These are phyloP conservation scores for Spinibarbus caldwelli DNA, from an alignment of 2,797 vertebrate species.

Conservation along the genomic window DNA sequence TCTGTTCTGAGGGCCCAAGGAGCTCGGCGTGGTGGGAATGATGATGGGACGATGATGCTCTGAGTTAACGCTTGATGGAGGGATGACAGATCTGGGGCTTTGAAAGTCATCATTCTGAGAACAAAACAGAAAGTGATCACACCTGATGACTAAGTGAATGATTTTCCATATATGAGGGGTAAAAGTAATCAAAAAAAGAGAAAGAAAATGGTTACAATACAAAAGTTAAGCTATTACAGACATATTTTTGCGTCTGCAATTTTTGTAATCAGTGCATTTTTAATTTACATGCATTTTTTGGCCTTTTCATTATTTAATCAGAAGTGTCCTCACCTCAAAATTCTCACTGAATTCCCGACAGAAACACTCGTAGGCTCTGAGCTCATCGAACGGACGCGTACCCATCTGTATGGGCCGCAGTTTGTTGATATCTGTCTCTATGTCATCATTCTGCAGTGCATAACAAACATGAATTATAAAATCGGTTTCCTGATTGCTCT, in stretches of 20 bases:
- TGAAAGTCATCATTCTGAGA: constrained; percentile 85
- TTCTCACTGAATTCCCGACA: constrained; percentile 92
- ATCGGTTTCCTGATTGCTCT: background rate
- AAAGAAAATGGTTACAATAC: background rate
- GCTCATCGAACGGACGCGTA: constrained; percentile 85
- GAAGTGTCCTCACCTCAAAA: constrained; percentile 84
- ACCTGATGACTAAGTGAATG: background rate
- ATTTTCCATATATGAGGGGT: constrained; percentile 1
- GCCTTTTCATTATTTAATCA: background rate
- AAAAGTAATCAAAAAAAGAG: background rate
- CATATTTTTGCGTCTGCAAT: background rate
- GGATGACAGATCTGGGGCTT: constrained; percentile 59
- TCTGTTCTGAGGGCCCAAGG: constrained; percentile 65
- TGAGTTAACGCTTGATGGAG: constrained; percentile 60
- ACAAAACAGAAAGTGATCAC: constrained; percentile 38
- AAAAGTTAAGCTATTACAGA: background rate
- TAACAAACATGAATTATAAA: constrained; percentile 39
- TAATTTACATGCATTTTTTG: background rate
- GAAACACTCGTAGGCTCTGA: constrained; percentile 91
- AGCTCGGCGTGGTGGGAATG: constrained; percentile 87
- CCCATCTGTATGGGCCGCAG: constrained; percentile 84
- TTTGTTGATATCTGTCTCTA: constrained; percentile 96
- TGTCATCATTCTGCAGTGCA: constrained; percentile 90
- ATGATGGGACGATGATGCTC: constrained; percentile 81
- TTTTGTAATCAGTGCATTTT: background rate